phyloP scores from a whole-genome alignment of 2,888 invertebrate species.

The Ashinkailepas kermadecensis region DNA sequence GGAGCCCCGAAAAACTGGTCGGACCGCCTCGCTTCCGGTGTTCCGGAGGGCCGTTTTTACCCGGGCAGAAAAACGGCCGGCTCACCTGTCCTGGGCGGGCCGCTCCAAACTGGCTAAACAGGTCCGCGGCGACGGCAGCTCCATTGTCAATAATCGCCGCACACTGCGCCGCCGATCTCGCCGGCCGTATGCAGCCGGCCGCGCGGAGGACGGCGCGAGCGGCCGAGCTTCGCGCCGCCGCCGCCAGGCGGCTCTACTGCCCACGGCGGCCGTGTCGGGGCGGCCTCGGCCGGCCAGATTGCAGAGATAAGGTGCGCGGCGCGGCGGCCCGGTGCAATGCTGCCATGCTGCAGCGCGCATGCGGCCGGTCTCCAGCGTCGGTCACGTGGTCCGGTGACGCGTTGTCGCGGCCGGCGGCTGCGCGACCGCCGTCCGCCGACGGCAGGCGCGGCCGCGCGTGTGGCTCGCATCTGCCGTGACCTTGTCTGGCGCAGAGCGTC shows the following conservation, averaged over 20 bases:
- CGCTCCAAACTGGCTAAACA: slow-evolving; percentile 13
- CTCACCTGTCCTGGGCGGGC: slow-evolving; percentile 9
- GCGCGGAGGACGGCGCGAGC: not conserved
- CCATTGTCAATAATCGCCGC: slow-evolving; percentile 17
- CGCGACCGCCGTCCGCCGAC: too few species aligned
- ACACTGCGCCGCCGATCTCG: not conserved
- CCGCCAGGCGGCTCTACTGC: not conserved
- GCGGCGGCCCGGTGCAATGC: not conserved
- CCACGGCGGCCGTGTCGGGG: not conserved
- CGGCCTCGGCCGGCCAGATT: not conserved
- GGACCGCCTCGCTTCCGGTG: not conserved
- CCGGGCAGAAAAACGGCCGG: not conserved
- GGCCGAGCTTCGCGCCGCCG: not conserved
- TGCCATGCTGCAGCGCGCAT: slow-evolving; percentile 3
- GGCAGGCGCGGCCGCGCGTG: too few species aligned
- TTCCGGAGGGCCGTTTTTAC: slow-evolving; percentile 1
- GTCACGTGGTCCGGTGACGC: not conserved
- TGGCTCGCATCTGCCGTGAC: too few species aligned
- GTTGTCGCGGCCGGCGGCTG: too few species aligned
- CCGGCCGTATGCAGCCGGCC: not conserved
- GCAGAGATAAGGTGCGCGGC: not conserved
- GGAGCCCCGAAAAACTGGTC: not conserved
- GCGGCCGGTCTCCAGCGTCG: not conserved
- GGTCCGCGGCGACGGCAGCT: not conserved
- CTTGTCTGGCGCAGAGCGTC: too few species aligned